These are phyloP conservation scores for Petroica traversi DNA, from an alignment of 2,113 vertebrate species.

Conservation along the genomic window DNA sequence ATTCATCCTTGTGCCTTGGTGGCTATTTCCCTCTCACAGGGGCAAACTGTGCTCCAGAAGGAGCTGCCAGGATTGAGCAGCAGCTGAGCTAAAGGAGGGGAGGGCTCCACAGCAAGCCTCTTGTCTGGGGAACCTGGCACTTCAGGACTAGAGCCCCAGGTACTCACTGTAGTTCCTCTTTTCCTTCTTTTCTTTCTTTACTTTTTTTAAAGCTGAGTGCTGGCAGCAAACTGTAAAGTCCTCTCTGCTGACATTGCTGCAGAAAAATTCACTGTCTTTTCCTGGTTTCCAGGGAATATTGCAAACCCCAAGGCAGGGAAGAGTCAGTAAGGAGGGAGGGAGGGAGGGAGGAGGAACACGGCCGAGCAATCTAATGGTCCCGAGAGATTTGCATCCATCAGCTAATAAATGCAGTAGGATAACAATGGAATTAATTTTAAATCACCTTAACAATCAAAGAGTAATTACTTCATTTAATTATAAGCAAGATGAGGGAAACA, in stretches of 20 bases:
- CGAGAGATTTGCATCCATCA: neutral
- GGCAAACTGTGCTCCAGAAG: neutral
- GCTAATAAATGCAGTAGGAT: neutral
- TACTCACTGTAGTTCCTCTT: neutral
- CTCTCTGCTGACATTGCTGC: neutral
- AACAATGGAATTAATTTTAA: conserved; percentile 53
- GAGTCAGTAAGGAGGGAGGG: neutral
- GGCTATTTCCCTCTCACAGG: neutral
- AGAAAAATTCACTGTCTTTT: neutral
- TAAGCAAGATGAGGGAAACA: neutral
- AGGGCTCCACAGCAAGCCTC: neutral
- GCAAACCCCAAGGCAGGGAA: neutral
- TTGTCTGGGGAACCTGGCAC: neutral
- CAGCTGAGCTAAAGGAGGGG: neutral
- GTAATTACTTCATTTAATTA: conserved; percentile 34
- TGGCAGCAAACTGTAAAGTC: neutral
- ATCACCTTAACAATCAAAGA: conserved; percentile 16
- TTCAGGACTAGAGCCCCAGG: neutral
- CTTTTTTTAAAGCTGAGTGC: neutral
- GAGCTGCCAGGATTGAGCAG: neutral
- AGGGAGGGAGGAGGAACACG: accelerated
- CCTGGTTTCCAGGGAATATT: neutral
- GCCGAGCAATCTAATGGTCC: neutral
- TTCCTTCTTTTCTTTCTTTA: neutral
- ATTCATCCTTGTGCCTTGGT: neutral